Conservation (phyloP, 2,113 vertebrate genomes). For the Oreochromis niloticus region DNA sequence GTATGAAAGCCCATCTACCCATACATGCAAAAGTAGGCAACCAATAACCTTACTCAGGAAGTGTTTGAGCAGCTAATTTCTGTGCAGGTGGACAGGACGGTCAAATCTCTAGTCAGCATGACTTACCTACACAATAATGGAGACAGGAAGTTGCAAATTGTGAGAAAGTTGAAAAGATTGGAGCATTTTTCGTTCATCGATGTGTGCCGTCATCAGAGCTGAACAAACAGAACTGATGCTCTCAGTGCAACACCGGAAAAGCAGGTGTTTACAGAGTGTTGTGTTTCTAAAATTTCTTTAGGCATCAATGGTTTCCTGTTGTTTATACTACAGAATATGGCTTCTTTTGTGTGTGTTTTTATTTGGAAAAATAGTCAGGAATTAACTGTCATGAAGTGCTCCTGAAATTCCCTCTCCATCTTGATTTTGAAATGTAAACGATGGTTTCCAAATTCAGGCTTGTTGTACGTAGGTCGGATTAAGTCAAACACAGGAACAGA, state of each 20-base stretch:
- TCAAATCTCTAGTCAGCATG: background rate
- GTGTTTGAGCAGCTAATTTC: background rate
- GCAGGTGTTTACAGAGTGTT: background rate
- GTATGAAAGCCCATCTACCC: background rate
- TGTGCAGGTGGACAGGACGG: background rate
- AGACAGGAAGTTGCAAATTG: background rate
- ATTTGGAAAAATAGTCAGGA: background rate
- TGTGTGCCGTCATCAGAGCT: background rate
- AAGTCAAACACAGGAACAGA: background rate
- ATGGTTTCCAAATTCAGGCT: background rate
- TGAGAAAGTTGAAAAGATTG: background rate
- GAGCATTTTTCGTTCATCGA: background rate
- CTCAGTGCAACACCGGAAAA: background rate
- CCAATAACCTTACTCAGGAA: background rate
- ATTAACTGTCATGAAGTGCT: background rate
- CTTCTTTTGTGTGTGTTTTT: background rate
- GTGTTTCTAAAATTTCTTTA: background rate
- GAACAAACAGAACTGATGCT: background rate
- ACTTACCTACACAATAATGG: background rate
- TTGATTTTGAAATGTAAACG: background rate
- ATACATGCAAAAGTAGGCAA: background rate
- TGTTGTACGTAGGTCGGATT: background rate
- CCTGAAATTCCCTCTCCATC: background rate
- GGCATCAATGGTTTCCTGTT: rapidly evolving
- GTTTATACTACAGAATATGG: background rate